Evolutionary conservation across 2,888 invertebrate species (phyloP).

Genomic region (Endotricha flammealis): DNA sequence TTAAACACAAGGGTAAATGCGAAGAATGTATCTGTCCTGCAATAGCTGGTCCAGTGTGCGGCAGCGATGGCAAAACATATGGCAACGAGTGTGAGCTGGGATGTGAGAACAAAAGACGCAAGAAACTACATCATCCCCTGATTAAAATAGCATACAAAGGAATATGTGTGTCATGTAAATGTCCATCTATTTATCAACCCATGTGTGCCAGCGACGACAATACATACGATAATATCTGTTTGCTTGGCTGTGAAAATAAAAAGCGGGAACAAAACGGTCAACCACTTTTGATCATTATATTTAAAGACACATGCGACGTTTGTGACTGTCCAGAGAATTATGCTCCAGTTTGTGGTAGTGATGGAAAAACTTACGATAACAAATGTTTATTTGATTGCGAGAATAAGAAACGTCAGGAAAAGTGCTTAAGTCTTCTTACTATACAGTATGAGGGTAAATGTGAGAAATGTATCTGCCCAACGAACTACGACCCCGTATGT

Average conservation of each 20-base stretch:
- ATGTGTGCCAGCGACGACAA: too few species aligned
- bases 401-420: conserved; percentile 9
- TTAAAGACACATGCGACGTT: conserved; percentile 7
- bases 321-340: conserved; percentile 8
- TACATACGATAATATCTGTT: too few species aligned
- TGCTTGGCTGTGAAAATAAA: not conserved
- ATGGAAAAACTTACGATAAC: conserved; percentile 12
- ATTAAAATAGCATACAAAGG: too few species aligned
- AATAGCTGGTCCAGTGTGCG: conserved; percentile 11
- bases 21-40: conserved; percentile 4
- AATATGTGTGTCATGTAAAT: too few species aligned
- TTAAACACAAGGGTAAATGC: conserved; percentile 11
- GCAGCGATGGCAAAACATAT: not conserved
- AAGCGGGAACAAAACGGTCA: too few species aligned
- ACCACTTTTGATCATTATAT: not conserved
- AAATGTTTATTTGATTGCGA: conserved; percentile 13
- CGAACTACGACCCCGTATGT: conserved; percentile 23
- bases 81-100: too few species aligned
- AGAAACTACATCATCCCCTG: too few species aligned
- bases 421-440: not conserved
- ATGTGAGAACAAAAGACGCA: too few species aligned
- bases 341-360: conserved; percentile 14
- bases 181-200: too few species aligned
- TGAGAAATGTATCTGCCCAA: conserved; percentile 20
- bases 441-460: conserved; percentile 18